Evolutionary conservation across 2,888 invertebrate species (phyloP).

Genomic region (Drosophila vallismaia): DNA sequence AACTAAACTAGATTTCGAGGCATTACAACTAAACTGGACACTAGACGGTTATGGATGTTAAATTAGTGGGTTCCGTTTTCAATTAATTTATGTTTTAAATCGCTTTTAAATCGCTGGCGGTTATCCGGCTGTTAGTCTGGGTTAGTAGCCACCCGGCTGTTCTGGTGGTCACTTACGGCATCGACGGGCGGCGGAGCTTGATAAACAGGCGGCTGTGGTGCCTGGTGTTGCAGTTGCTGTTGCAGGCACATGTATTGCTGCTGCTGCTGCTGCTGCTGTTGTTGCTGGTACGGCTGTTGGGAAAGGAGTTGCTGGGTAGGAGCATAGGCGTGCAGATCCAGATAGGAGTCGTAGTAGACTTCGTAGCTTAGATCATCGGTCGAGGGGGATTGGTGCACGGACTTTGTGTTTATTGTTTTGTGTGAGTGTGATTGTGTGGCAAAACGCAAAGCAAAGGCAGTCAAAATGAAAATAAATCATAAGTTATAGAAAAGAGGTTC

Average conservation of each 20-base stretch:
- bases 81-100: background rate
- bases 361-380: slow-evolving; percentile 71
- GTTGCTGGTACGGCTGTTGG: slow-evolving; percentile 46
- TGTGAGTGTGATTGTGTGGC: slow-evolving; percentile 37
- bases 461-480: slow-evolving; percentile 60
- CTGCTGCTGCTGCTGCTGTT: slow-evolving; percentile 45
- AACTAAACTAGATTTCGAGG: slow-evolving; percentile 35
- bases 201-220: slow-evolving; percentile 58
- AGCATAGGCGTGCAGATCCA: slow-evolving; percentile 76
- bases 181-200: slow-evolving; percentile 75
- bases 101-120: background rate
- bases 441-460: slow-evolving; percentile 49
- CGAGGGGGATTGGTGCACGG: slow-evolving; percentile 62
- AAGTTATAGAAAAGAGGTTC: slow-evolving; percentile 31
- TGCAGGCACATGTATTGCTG: slow-evolving; percentile 40
- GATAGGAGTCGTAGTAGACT: slow-evolving; percentile 76
- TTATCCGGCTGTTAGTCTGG: slow-evolving; percentile 32
- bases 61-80: slow-evolving; percentile 1
- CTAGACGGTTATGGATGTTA: slow-evolving; percentile 19
- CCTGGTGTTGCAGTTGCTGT: slow-evolving; percentile 34
- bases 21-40: slow-evolving; percentile 47
- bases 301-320: slow-evolving; percentile 46
- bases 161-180: slow-evolving; percentile 64
- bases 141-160: slow-evolving; percentile 54
- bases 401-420: slow-evolving; percentile 47